Conservation (phyloP, 2,888 invertebrate species). For the Liposcelis brunnea region DNA sequence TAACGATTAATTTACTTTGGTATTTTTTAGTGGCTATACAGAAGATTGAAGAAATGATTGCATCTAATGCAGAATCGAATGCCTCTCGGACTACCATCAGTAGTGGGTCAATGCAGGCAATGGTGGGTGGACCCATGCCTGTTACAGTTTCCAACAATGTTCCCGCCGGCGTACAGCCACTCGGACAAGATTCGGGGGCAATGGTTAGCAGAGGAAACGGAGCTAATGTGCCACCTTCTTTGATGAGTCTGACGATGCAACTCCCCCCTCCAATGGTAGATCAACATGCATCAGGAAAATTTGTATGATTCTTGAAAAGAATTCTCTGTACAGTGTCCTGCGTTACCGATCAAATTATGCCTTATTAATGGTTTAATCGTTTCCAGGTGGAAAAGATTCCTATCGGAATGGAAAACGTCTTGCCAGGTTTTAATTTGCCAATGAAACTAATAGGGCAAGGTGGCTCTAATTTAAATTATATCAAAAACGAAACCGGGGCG, state of each 20-base stretch:
- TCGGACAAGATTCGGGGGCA: no score
- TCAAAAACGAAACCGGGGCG: conserved; percentile 60
- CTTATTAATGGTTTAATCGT: no score
- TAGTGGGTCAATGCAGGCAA: no score
- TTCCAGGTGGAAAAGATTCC: conserved; percentile 45
- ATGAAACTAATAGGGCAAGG: conserved; percentile 53
- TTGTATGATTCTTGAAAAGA: no score
- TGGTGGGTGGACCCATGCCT: no score
- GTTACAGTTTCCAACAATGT: no score
- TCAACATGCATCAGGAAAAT: no score
- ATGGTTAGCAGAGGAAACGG: neutral
- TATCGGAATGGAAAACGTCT: conserved; percentile 59
- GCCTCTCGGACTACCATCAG: no score
- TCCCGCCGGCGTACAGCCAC: no score
- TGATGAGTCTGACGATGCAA: conserved; percentile 4
- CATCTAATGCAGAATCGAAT: neutral
- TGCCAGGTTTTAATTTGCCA: conserved; percentile 55
- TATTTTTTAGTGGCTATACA: conserved; percentile 21
- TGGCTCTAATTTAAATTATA: conserved; percentile 57
- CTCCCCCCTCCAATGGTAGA: conserved; percentile 1
- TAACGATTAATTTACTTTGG: neutral
- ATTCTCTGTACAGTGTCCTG: no score
- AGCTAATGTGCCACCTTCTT: neutral
- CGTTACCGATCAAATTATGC: no score
- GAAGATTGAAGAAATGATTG: conserved; percentile 21